Conservation (phyloP, 2,888 invertebrate species). For the Anthoptus insignis region DNA sequence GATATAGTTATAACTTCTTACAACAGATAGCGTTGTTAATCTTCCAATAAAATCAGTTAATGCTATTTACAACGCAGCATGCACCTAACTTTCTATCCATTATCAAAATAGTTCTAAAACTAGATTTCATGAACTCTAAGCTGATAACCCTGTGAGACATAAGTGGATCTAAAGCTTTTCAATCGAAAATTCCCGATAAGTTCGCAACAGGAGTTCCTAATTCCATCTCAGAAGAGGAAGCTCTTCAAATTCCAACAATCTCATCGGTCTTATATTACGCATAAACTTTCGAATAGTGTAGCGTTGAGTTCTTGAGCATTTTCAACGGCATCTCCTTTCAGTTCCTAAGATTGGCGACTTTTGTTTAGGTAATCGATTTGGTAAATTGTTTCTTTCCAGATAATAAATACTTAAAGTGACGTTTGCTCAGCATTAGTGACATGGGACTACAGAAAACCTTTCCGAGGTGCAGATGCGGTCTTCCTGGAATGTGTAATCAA, state of each 20-base stretch:
- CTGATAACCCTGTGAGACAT: conserved; percentile 3
- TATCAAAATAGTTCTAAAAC: neutral
- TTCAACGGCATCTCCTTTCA: conserved; percentile 15
- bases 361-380: no score
- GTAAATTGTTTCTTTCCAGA: no score
- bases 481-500: no score
- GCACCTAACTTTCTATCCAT: neutral
- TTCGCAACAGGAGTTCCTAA: conserved; percentile 27
- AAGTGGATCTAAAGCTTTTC: conserved; percentile 15
- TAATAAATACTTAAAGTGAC: no score
- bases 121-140: neutral
- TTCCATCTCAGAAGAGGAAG: conserved; percentile 22
- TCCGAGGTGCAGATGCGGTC: no score
- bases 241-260: conserved; percentile 35
- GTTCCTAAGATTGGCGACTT: neutral
- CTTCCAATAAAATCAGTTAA: no score
- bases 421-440: no score
- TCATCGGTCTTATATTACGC: conserved; percentile 31
- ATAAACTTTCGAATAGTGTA: conserved; percentile 29
- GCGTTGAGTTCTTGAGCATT: conserved; percentile 13
- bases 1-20: no score
- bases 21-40: no score
- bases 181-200: conserved; percentile 28
- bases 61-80: neutral
- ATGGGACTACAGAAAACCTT: no score